These are phyloP conservation scores for Thyatira batis DNA, from an alignment of 2,888 invertebrate species.

Conservation along the genomic window DNA sequence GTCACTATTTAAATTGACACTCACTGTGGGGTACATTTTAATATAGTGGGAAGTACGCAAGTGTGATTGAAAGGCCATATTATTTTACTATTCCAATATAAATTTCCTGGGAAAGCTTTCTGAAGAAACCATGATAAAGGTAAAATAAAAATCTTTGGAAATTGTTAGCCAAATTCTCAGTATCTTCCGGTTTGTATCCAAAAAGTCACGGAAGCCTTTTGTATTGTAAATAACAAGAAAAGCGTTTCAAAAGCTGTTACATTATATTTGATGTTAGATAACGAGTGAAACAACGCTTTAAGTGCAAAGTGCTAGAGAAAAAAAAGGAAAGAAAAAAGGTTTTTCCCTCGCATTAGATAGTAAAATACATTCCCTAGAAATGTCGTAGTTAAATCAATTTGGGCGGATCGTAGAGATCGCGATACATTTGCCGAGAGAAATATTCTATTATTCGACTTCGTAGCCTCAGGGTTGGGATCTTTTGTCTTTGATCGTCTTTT, in stretches of 20 bases:
- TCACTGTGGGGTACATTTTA: neutral
- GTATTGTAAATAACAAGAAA: slow-evolving; percentile 12
- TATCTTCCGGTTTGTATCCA: slow-evolving; percentile 12
- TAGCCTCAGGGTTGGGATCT: slow-evolving; percentile 29
- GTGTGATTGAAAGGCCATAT: neutral
- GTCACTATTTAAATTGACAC: neutral
- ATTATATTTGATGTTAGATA: slow-evolving; percentile 35
- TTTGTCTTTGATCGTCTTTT: slow-evolving; percentile 41
- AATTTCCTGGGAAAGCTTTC: neutral
- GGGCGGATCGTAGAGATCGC: slow-evolving; percentile 44
- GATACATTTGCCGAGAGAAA: slow-evolving; percentile 47
- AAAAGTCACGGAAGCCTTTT: slow-evolving; percentile 15
- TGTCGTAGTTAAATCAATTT: slow-evolving; percentile 60
- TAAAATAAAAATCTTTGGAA: neutral
- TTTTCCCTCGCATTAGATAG: slow-evolving; percentile 27
- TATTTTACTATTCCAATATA: neutral
- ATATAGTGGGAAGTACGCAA: neutral
- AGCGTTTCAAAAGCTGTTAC: slow-evolving; percentile 11
- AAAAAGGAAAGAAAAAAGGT: slow-evolving; percentile 23
- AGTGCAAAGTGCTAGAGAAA: slow-evolving; percentile 30
- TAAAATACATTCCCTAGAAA: slow-evolving; percentile 35
- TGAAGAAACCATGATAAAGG: neutral
- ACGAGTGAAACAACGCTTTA: slow-evolving; percentile 32
- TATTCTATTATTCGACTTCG: slow-evolving; percentile 41
- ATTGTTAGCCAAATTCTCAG: slow-evolving; percentile 11